Base-by-base conservation (phyloP, 1,140 invertebrate genomes). In the Ladona fulva region DNA sequence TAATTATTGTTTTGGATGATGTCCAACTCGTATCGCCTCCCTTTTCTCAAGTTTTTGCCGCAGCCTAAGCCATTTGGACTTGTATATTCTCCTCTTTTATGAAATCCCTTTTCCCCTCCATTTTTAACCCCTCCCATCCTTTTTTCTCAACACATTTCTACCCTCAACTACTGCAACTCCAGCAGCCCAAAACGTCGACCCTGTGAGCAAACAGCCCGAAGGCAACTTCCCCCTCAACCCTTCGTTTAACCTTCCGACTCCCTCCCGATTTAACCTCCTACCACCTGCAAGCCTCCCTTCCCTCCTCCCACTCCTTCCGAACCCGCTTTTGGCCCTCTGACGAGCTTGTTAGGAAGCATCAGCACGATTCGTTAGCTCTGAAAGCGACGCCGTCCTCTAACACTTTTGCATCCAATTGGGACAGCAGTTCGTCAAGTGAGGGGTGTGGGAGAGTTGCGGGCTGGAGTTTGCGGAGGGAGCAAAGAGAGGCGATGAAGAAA, bases 361-460 rank as follows among this genome's bases (percentile, higher is more conserved):
- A 74, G 77, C 74, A 44, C 77, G 77, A 78, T 78, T 78, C 77
- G 77, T 78, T 78, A 78, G 74, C 52, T 74, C 77, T 78, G 77
- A 74, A 78, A 78, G 74, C 77, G 52, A 66, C 52, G 52, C 52
- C 52, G 52, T 66, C n/a, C 52, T 66, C 52, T 25, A 74, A 78
- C 77, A 75, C 77, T 78, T 78, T 78, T 78, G 77, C 77, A 78
- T 78, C 77, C 77, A 78, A 78, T 78, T 78, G 74, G 74, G 74
- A 25, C 25, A 42, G 77, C 73, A 42, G 66, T 74, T 77, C 76
- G 42, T 77, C 77, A 42, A 78, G 74, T 66, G 29, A 11, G 42
- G 25, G 74, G 76, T 77, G 76, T 7, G 76, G 25, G 74, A 29
- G 42, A 42, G 25, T 10, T 19, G 44, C 44, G 44, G 44, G 44